Conservation (phyloP, 1,140 invertebrate genomes). For the Anthonomus grandis region DNA sequence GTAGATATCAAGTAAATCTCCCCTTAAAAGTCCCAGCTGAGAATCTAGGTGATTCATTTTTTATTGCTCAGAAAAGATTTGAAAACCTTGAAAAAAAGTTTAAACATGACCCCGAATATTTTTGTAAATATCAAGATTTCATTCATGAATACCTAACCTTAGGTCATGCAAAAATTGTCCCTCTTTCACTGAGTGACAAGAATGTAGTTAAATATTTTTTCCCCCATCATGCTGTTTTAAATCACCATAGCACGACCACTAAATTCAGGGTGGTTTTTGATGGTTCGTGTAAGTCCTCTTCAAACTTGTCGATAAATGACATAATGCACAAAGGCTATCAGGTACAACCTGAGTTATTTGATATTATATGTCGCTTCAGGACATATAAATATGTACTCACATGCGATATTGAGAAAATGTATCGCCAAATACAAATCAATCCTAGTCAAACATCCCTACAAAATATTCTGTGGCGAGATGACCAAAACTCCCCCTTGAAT, state of each 20-base stretch:
- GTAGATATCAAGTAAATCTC: constrained; percentile 10
- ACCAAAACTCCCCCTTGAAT: background rate
- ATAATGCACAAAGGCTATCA: constrained; percentile 28
- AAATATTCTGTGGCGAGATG: constrained; percentile 11
- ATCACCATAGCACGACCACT: constrained; percentile 36
- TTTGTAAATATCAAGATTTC: constrained; percentile 28
- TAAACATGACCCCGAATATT: background rate
- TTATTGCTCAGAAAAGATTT: constrained; percentile 1
- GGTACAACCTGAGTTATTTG: constrained; percentile 20
- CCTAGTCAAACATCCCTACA: constrained; percentile 7
- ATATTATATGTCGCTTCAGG: constrained; percentile 16
- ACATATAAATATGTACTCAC: constrained; percentile 6
- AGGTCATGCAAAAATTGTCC: constrained; percentile 33
- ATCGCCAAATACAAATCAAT: constrained; percentile 6
- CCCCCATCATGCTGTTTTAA: constrained; percentile 38
- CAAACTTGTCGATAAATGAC: constrained; percentile 40
- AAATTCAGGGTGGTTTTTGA: constrained; percentile 44
- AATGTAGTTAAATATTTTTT: constrained; percentile 6
- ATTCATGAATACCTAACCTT: constrained; percentile 37
- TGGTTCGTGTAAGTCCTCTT: constrained; percentile 36
- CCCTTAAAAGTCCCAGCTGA: background rate
- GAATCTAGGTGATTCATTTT: constrained; percentile 6
- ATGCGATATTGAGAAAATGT: constrained; percentile 18
- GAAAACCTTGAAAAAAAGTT: constrained; percentile 4
- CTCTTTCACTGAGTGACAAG: background rate